Evolutionary conservation across 2,888 invertebrate genomes (phyloP), one percentile per base, ranked within the genome.

Genomic region (Vesta saturnalis): DNA sequence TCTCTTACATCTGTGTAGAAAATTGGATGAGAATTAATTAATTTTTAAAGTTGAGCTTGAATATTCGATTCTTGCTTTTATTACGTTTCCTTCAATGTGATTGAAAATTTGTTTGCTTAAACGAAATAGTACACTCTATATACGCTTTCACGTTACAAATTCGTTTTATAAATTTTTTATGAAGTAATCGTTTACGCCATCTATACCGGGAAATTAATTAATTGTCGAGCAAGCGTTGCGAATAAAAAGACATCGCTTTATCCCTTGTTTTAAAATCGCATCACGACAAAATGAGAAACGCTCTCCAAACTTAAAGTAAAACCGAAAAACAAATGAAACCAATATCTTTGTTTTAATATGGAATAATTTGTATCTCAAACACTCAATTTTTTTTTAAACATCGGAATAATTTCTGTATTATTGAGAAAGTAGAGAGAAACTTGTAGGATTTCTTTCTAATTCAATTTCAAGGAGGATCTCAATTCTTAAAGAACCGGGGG

Each of bases 401-500:
- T 55, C 57, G 43, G 66, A 66, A 61, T 66, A 60, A 66, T 57
- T 66, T 61, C 60, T 66, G 57, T 57, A 65, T 60, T 60, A 60
- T 60, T 55, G 60, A 55, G 54, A 59, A 22, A 14, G 60, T 39
- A n/a, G 58, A 56, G 49, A 30, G 56, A 59, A 60, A 59, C 60
- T 68, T 68, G 60, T 64, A 68, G 64, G 68, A 56, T 68, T 68
- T 68, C 68, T 60, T 64, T 64, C 68, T 68, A 68, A 68, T 68
- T 68, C 55, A 64, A 64, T 68, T 68, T 64, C 52, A 21, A 49
- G 47, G 49, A 19, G 52, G 64, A 64, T 58, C 63, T 58, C 62
- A 46, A 19, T 59, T 56, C 23, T 56, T 67, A 49, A 55, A 43
- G 60, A 39, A 30, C 43, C 16, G 19, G 19, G 22, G 22, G 21